Conservation (phyloP, 2,888 invertebrate genomes). For the Ophraella communa region DNA sequence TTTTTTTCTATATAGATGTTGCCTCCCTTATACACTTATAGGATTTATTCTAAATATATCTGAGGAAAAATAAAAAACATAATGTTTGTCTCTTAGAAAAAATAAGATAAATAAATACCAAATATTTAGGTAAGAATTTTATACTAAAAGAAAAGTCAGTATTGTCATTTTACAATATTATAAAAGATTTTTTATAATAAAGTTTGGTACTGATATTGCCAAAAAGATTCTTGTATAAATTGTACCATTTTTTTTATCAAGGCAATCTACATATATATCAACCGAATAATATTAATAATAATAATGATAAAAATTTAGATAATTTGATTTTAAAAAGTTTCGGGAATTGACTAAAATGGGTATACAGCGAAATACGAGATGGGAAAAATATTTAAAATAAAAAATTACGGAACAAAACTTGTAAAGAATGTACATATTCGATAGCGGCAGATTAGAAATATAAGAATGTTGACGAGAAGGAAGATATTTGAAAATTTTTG, state of each 20-base stretch:
- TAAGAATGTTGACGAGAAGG: conserved; percentile 47
- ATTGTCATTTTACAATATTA: conserved; percentile 45
- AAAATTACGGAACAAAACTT: no score
- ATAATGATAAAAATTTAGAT: conserved; percentile 11
- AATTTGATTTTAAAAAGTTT: conserved; percentile 11
- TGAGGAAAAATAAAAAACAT: no score
- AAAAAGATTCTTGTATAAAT: conserved; percentile 26
- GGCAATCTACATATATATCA: conserved; percentile 21
- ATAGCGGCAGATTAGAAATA: conserved; percentile 48
- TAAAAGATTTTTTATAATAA: conserved; percentile 44
- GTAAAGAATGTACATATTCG: conserved; percentile 45
- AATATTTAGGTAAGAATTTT: conserved; percentile 47
- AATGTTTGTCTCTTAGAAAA: conserved; percentile 45
- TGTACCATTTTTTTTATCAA: conserved; percentile 23
- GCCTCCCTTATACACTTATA: conserved; percentile 46
- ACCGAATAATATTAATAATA: no score
- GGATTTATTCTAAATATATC: conserved; percentile 47
- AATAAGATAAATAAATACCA: conserved; percentile 41
- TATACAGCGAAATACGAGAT: conserved; percentile 40
- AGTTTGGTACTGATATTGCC: conserved; percentile 45
- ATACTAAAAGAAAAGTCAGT: conserved; percentile 44
- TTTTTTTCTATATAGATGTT: conserved; percentile 46
- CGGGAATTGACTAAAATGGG: conserved; percentile 33
- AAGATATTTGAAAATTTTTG: conserved; percentile 42
- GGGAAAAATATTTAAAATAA: conserved; percentile 47